Base-by-base conservation (phyloP, 2,888 invertebrate species). In the Disparrhopalites patrizii region DNA sequence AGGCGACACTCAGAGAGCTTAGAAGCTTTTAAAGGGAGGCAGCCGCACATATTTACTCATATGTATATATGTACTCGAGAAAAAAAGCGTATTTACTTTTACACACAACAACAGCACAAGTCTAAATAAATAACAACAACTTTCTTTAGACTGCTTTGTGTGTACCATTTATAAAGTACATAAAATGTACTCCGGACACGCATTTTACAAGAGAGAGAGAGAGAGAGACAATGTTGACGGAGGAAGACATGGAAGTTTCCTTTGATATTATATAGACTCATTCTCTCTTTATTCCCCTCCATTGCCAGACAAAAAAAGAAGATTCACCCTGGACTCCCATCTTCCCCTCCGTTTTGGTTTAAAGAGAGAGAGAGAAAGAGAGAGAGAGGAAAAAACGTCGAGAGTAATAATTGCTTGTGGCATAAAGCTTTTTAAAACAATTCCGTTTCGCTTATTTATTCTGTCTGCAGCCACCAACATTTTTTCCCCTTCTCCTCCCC, bases 391-490 rank as follows among this genome's bases (percentile, higher is more conserved):
- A 36, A 31, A 56, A 36, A 56, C 31, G 3, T 23, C 27, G 56
- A n/a, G 64, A 47, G 36, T 50, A 31, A 63, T 60, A 61, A 54
- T 60, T 65, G 51, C 43, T 25, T 43, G 31, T 66, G 60, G 55
- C 47, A 55, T 60, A 40, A 47, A 62, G 61, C 62, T 60, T 66
- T 68, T 68, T 68, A 68, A 65, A 65, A 38, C 61, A 43, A 68
- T 58, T 63, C 54, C 36, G 33, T 30, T n/a, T 38, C 40, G 25
- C 43, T 28, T 43, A 51, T 66, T 40, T 47, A 47, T 33, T 36
- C 52, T 65, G 54, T 47, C 47, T 47, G 47, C 36, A 7, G n/a
- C n/a, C n/a, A n/a, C n/a, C n/a, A n/a, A n/a, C n/a, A n/a, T n/a
- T n/a, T n/a, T n/a, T n/a, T n/a, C n/a, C n/a, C n/a, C n/a, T n/a